These are phyloP conservation scores for Odocoileus virginianus DNA, from an alignment of 2,113 vertebrate genomes.

Conservation along the genomic window DNA sequence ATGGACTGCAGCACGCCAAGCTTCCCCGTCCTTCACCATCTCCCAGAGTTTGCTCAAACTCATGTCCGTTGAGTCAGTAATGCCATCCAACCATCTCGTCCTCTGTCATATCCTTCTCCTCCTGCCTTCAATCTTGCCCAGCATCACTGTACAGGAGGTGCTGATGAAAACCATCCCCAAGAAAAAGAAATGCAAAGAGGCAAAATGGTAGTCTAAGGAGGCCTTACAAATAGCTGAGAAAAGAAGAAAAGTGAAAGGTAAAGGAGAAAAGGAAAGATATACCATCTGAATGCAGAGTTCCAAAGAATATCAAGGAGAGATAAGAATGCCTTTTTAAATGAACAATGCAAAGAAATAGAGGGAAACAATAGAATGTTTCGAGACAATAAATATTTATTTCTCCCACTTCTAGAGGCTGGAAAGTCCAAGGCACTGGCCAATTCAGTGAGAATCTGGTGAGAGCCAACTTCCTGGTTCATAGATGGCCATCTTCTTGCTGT, in stretches of 20 bases:
- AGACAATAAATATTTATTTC: neutral
- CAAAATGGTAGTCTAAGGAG: neutral
- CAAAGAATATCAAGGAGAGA: neutral
- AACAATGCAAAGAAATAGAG: neutral
- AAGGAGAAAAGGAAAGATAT: neutral
- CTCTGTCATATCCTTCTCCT: neutral
- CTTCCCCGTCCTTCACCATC: neutral
- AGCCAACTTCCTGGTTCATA: neutral
- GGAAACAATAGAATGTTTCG: neutral
- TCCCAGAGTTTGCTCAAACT: neutral
- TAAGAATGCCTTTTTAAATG: neutral
- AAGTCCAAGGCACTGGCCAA: neutral
- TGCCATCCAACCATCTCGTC: neutral
- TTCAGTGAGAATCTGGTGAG: neutral
- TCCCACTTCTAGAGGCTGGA: neutral
- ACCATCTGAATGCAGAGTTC: neutral
- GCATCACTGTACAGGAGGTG: neutral
- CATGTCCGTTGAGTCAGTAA: neutral
- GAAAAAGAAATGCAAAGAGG: neutral
- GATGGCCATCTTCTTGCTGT: neutral
- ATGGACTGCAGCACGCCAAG: neutral
- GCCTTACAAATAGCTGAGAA: neutral
- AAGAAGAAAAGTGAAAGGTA: neutral
- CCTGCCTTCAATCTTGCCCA: neutral
- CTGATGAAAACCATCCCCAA: neutral